phyloP scores from a whole-genome alignment of 2,113 vertebrate genomes.

The Dascyllus trimaculatus region DNA sequence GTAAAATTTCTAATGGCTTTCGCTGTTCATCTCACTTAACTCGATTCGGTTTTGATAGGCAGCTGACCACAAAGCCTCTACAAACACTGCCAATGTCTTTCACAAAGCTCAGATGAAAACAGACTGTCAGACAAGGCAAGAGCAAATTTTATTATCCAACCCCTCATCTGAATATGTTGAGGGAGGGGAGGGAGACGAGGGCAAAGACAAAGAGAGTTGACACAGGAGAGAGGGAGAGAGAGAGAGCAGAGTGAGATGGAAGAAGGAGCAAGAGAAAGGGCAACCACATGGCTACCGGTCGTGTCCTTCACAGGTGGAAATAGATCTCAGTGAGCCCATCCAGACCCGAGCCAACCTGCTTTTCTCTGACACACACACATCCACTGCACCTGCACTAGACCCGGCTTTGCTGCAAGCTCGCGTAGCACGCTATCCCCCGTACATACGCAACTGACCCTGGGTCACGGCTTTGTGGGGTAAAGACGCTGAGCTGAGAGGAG shows the following conservation, averaged over 20 bases:
- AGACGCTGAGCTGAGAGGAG: conserved; percentile 76
- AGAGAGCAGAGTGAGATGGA: conserved; percentile 37
- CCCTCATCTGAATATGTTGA: conserved; percentile 77
- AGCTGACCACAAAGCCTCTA: conserved; percentile 42
- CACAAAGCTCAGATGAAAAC: conserved; percentile 56
- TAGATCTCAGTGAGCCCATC: conserved; percentile 73
- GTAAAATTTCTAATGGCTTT: not conserved
- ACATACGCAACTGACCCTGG: conserved; percentile 70
- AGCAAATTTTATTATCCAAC: conserved; percentile 72
- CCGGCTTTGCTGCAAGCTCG: conserved; percentile 51
- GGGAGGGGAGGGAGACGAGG: conserved; percentile 37
- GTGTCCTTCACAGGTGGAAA: conserved; percentile 76
- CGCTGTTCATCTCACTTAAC: conserved; percentile 2
- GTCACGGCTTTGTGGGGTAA: conserved; percentile 78
- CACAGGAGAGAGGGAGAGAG: conserved; percentile 27
- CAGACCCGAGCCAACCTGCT: conserved; percentile 57
- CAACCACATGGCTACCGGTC: conserved; percentile 63
- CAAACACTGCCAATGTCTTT: conserved; percentile 51
- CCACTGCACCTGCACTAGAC: conserved; percentile 59
- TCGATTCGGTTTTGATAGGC: conserved; percentile 38
- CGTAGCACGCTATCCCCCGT: conserved; percentile 55
- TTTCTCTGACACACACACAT: conserved; percentile 42
- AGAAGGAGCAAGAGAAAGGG: conserved; percentile 60
- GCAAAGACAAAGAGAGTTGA: conserved; percentile 54
- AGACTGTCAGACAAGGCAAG: conserved; percentile 48